Conservation (phyloP, 2,888 invertebrate species). For the Pristionchus mayeri region DNA sequence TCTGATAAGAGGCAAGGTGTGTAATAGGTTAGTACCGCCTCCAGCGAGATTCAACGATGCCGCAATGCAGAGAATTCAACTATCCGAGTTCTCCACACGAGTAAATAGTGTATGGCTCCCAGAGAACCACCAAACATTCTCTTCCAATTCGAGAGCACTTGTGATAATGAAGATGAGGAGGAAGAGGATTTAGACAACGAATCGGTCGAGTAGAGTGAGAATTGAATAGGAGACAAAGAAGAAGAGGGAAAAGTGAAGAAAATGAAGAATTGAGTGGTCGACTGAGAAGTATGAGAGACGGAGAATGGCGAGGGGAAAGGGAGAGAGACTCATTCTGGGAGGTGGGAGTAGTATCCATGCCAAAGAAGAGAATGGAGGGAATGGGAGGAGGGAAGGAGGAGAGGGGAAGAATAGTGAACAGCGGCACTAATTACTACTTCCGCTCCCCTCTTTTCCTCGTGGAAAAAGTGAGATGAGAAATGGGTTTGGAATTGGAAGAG, state of each 20-base stretch:
- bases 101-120: no score
- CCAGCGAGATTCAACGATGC: not conserved
- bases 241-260: not conserved
- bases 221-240: not conserved
- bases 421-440: constrained; percentile 20
- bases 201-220: not conserved
- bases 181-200: not conserved
- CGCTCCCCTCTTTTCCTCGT: not conserved
- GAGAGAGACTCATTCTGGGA: not conserved
- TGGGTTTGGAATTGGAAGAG: constrained; percentile 18
- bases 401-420: not conserved
- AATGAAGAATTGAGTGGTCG: not conserved
- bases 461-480: constrained; percentile 16
- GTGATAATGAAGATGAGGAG: not conserved
- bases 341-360: constrained; percentile 10
- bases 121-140: not conserved
- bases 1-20: not conserved
- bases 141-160: not conserved
- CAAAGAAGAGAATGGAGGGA: not conserved
- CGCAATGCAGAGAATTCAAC: not conserved
- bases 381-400: not conserved
- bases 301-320: not conserved
- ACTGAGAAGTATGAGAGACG: not conserved
- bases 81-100: not conserved
- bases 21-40: not conserved